Evolutionary conservation across 2,113 vertebrate species (phyloP).

Genomic region (Malurus alboscapulatus): DNA sequence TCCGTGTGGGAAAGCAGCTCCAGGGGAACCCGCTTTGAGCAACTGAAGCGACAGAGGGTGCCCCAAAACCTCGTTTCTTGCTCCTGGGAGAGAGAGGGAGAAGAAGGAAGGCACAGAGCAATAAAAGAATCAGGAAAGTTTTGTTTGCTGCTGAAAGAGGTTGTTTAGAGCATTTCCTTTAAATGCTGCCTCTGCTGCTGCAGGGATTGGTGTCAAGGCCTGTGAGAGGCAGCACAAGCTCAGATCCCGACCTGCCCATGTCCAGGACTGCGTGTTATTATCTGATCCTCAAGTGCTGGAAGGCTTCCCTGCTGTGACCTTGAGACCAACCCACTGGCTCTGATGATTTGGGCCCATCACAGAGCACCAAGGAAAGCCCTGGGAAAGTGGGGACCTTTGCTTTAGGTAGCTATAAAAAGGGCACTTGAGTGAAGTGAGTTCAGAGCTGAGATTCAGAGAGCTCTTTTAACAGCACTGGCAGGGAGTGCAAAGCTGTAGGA

Average conservation of each 20-base stretch:
- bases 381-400: not conserved
- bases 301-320: not conserved
- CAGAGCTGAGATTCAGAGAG: not conserved
- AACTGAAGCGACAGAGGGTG: not conserved
- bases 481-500: not conserved
- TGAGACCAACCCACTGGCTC: fast-evolving
- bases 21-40: not conserved
- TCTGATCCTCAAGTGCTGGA: not conserved
- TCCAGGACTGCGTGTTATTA: too few relatives aligned
- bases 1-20: fast-evolving
- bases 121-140: not conserved
- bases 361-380: not conserved
- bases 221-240: not conserved
- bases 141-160: not conserved
- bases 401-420: not conserved
- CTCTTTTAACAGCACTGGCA: not conserved
- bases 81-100: not conserved
- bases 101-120: not conserved
- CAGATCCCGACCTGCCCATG: not conserved
- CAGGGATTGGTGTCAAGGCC: not conserved
- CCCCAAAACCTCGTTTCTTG: not conserved
- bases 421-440: not conserved
- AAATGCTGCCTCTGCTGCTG: not conserved
- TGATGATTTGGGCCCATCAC: not conserved
- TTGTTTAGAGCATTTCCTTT: not conserved